Evolutionary conservation across 2,888 invertebrate genomes (phyloP), one percentile per base, ranked within the genome.

Genomic region (Polyploca ridens): DNA sequence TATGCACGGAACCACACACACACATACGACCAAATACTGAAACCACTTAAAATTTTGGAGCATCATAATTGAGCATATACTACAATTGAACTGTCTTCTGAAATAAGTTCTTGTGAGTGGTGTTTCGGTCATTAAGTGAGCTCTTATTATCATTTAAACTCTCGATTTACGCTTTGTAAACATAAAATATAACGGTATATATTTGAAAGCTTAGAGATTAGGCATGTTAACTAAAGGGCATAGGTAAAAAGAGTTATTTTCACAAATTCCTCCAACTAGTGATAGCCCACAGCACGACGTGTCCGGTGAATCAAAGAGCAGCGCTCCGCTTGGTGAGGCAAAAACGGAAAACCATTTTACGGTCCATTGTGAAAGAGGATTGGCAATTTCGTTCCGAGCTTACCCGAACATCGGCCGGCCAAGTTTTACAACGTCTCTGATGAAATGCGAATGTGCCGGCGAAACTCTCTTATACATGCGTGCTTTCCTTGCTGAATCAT

Each of bases 341-440:
- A 93, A 93, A 93, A 93, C 93, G 93, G 93, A 89, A 93, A 92
- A 92, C 93, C 93, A 94, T 93, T 94, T 93, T 93, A 94, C 93
- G 93, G 91, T 93, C 90, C 93, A 93, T 94, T 93, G 93, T 94
- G 92, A 89, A 91, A 90, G 91, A 90, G 93, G 93, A 94, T 94
- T 93, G 93, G 90, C 93, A 93, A 93, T 94, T 93, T 92, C 90
- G 91, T 88, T 89, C 87, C 83, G 85, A 89, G 90, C 90, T 91
- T 89, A 93, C 89, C 89, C 90, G 88, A 89, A 91, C 91, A 89
- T 89, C 90, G 89, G 88, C 88, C 86, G 87, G 84, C 84, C 87
- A 85, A 90, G 88, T 91, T 92, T 91, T 90, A 91, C 90, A 90
- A 85, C 89, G 83, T 89, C 90, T 89, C 90, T 86, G 85, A 90